Evolutionary conservation across 2,797 vertebrate genomes (phyloP).

Genomic region (Otus scops): DNA sequence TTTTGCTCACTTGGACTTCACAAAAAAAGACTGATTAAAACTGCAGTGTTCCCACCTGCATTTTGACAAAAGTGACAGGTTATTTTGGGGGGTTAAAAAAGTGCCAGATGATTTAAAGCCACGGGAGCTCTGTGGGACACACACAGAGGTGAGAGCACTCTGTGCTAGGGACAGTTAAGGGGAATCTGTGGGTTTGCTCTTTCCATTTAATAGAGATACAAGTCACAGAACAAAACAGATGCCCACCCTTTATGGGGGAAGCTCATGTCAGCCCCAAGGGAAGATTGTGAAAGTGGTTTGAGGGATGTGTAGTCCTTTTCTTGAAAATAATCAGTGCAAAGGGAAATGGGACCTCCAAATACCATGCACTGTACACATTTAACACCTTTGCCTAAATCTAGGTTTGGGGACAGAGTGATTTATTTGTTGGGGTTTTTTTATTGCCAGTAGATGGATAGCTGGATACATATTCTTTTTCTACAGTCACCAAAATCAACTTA

Average conservation of each 20-base stretch:
- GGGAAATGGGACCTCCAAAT: neutral
- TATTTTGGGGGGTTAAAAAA: fast-evolving
- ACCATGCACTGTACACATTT: fast-evolving
- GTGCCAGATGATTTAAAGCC: neutral
- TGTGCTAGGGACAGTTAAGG: neutral
- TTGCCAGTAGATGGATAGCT: neutral
- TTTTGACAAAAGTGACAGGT: neutral
- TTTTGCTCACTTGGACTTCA: neutral
- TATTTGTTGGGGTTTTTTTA: too few relatives aligned
- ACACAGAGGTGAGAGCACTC: neutral
- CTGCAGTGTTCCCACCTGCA: neutral
- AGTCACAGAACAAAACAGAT: neutral
- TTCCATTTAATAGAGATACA: neutral
- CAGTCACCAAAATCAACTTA: neutral
- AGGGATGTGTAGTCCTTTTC: neutral
- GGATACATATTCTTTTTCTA: neutral
- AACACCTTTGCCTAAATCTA: neutral
- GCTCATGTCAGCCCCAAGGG: neutral
- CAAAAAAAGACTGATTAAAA: neutral
- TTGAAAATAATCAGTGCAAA: neutral
- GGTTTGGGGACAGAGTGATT: neutral
- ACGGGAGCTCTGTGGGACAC: neutral
- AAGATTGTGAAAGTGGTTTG: neutral
- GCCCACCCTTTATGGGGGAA: neutral
- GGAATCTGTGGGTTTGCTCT: neutral